A percentile compares a stretch with the other conserved stretches of the same genome.
Evolutionary conservation across 2,888 invertebrate species (phyloP).

Genomic region (Barypeithes pellucidus): DNA sequence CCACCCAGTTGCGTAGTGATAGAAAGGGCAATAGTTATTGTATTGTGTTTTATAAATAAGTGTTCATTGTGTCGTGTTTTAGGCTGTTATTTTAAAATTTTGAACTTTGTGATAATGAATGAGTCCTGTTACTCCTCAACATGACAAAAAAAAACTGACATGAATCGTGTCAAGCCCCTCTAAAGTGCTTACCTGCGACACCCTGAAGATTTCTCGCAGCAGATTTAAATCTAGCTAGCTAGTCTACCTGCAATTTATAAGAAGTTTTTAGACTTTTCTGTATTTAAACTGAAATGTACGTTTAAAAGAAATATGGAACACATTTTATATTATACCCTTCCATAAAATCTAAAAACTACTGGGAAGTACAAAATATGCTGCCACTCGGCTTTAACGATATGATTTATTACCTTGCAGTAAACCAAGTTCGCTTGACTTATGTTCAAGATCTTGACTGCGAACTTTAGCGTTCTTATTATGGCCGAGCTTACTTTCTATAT

Average conservation of each 20-base stretch:
- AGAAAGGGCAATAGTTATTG: too few relatives aligned
- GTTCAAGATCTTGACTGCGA: slow-evolving; percentile 18
- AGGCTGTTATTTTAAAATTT: too few relatives aligned
- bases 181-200: too few relatives aligned
- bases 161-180: too few relatives aligned
- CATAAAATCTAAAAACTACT: slow-evolving; percentile 30
- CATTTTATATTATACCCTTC: slow-evolving; percentile 17
- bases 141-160: too few relatives aligned
- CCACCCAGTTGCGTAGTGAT: too few relatives aligned
- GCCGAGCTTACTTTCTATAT: background rate
- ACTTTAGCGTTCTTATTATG: background rate
- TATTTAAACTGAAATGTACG: background rate
- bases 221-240: too few relatives aligned
- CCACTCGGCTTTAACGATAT: slow-evolving; percentile 28
- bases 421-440: slow-evolving; percentile 40
- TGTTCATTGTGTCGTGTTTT: too few relatives aligned
- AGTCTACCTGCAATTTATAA: background rate
- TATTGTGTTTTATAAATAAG: too few relatives aligned
- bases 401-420: slow-evolving; percentile 31
- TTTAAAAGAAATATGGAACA: slow-evolving; percentile 26
- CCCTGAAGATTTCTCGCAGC: too few relatives aligned
- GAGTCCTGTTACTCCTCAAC: too few relatives aligned
- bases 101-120: too few relatives aligned
- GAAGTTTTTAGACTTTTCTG: background rate
- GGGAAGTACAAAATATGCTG: slow-evolving; percentile 37